Evolutionary conservation across 2,113 vertebrate genomes (phyloP).

Genomic region (Entomyzon cyanotis): DNA sequence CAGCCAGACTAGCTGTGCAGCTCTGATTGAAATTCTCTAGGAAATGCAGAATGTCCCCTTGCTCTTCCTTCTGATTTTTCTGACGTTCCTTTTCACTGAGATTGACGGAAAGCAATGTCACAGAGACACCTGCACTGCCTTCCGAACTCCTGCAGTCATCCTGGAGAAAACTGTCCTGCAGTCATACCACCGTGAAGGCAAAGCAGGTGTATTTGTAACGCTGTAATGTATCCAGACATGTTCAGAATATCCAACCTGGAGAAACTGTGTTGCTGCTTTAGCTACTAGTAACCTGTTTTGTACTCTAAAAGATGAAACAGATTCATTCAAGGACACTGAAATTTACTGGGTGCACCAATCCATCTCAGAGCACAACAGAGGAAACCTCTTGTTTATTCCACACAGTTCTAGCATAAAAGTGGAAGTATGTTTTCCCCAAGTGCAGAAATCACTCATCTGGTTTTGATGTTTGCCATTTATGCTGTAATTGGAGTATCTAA

Average conservation of each 20-base stretch:
- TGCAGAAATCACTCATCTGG: not conserved
- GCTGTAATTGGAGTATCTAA: not conserved
- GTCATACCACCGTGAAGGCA: not conserved
- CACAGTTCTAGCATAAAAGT: not conserved
- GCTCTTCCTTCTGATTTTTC: not conserved
- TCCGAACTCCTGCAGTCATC: not conserved
- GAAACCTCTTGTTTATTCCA: not conserved
- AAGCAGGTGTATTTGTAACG: not conserved
- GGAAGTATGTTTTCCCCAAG: not conserved
- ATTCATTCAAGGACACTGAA: not conserved
- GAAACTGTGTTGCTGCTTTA: not conserved
- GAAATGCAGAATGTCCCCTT: not conserved
- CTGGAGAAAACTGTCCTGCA: not conserved
- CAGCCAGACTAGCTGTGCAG: not conserved
- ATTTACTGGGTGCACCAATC: not conserved
- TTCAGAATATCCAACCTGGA: not conserved
- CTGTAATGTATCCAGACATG: accelerated
- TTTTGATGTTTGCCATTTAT: not conserved
- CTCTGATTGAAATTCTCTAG: not conserved
- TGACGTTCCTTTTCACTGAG: not conserved
- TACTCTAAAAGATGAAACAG: not conserved
- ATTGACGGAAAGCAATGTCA: not conserved
- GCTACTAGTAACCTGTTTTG: not conserved
- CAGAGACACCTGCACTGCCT: not conserved
- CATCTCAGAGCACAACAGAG: not conserved